phyloP scores from a whole-genome alignment of 2,113 vertebrate species.

The Trematocara stigmaticum region DNA sequence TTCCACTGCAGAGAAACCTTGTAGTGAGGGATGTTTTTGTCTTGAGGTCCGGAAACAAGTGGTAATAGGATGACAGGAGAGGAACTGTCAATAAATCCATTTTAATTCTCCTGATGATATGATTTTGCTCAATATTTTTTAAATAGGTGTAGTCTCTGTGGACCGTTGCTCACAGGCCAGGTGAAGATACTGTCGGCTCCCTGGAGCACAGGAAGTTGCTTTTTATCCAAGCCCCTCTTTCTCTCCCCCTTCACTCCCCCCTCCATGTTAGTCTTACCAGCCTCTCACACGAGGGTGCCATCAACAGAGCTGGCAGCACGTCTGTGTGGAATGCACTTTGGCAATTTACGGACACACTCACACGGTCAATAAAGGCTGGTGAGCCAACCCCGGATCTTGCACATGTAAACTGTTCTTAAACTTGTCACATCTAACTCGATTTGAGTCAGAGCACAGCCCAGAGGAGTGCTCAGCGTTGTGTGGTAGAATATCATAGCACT shows the following conservation, averaged over 20 bases:
- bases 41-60: slow-evolving; percentile 21
- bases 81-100: slow-evolving; percentile 17
- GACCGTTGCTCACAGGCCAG: not conserved
- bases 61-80: not conserved
- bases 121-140: not conserved
- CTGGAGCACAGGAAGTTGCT: not conserved
- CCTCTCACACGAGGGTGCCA: slow-evolving; percentile 57
- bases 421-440: slow-evolving; percentile 33
- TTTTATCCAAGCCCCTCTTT: slow-evolving; percentile 1
- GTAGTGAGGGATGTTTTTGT: slow-evolving; percentile 36
- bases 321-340: slow-evolving; percentile 59
- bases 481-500: not conserved
- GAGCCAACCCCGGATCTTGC: slow-evolving; percentile 1
- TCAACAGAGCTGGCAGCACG: slow-evolving; percentile 51
- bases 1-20: not conserved
- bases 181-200: not conserved
- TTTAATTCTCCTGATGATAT: slow-evolving; percentile 4
- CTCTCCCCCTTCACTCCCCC: not conserved
- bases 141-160: not conserved
- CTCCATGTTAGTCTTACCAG: slow-evolving; percentile 12
- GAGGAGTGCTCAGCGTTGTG: not conserved
- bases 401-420: slow-evolving; percentile 39
- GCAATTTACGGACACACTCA: slow-evolving; percentile 56
- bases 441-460: slow-evolving; percentile 6
- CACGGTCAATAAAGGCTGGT: slow-evolving; percentile 41